Conservation (phyloP, 1,140 invertebrate species). For the Caenorhabditis inopinata region DNA sequence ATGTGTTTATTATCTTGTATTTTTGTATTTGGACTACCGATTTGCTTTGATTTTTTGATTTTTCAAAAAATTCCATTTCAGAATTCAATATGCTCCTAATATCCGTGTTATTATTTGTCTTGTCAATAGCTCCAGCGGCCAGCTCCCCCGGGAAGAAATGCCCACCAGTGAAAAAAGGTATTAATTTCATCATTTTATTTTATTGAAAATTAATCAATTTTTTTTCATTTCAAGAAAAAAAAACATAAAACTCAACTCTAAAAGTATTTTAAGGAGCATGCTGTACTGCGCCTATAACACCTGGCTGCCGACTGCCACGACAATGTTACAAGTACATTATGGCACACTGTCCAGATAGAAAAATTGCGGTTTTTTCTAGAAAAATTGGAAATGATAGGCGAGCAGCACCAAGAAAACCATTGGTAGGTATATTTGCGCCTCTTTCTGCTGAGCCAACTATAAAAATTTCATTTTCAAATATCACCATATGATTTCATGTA, state of each 20-base stretch:
- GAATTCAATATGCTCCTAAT: background rate
- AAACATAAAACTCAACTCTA: no score
- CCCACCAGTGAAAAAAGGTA: no score
- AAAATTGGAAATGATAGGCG: slow-evolving; percentile 32
- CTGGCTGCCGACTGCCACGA: background rate
- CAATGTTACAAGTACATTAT: slow-evolving; percentile 25
- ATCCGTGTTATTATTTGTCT: background rate
- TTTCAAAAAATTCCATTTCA: no score
- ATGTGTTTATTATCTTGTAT: no score
- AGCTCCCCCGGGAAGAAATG: no score
- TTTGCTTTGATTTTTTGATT: no score
- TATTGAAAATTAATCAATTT: no score
- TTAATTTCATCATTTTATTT: no score
- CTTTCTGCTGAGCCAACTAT: background rate
- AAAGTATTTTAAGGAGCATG: slow-evolving; percentile 13
- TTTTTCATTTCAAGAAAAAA: no score
- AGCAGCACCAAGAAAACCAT: background rate
- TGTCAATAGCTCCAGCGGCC: background rate
- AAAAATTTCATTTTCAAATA: background rate
- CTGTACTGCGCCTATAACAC: background rate
- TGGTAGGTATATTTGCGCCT: background rate
- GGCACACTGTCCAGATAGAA: slow-evolving; percentile 26
- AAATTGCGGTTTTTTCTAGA: slow-evolving; percentile 16
- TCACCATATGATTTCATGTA: background rate
- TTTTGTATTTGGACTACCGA: no score